phyloP scores from a whole-genome alignment of 2,888 invertebrate species.

The Acanthopleura granulata region DNA sequence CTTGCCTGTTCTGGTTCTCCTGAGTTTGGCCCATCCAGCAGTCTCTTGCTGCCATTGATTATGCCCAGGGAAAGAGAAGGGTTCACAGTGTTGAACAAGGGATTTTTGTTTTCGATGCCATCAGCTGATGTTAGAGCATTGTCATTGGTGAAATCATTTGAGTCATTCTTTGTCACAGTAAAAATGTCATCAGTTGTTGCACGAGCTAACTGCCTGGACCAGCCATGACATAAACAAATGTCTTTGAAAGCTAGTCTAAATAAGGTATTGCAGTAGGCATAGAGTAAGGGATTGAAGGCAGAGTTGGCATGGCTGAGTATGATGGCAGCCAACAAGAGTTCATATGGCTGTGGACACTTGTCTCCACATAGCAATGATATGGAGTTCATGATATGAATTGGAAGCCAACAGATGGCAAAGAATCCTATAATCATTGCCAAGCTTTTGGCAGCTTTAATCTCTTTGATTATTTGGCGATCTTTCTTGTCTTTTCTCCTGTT shows the following conservation, averaged over 20 bases:
- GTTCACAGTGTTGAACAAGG: no score
- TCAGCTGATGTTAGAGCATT: background rate
- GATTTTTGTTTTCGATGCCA: no score
- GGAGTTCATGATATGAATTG: slow-evolving; percentile 61
- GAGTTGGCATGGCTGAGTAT: slow-evolving; percentile 66
- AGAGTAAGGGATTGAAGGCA: slow-evolving; percentile 64
- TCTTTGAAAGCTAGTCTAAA: slow-evolving; percentile 54
- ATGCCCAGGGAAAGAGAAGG: no score
- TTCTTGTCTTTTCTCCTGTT: slow-evolving; percentile 23
- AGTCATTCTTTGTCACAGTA: background rate
- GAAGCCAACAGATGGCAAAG: slow-evolving; percentile 65
- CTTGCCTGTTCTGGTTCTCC: no score
- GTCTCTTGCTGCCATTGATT: no score
- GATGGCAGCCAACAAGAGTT: slow-evolving; percentile 52
- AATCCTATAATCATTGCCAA: slow-evolving; percentile 60
- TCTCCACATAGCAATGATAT: slow-evolving; percentile 43
- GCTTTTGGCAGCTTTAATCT: slow-evolving; percentile 63
- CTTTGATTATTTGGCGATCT: slow-evolving; percentile 39
- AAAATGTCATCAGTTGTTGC: background rate
- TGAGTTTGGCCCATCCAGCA: no score
- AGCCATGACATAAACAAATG: slow-evolving; percentile 37
- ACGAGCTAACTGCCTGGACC: background rate
- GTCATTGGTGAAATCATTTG: slow-evolving; percentile 1
- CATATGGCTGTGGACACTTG: slow-evolving; percentile 36
- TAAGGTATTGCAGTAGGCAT: slow-evolving; percentile 62